These are phyloP conservation scores for Silurus meridionalis DNA, from an alignment of 2,113 vertebrate genomes.

Conservation along the genomic window DNA sequence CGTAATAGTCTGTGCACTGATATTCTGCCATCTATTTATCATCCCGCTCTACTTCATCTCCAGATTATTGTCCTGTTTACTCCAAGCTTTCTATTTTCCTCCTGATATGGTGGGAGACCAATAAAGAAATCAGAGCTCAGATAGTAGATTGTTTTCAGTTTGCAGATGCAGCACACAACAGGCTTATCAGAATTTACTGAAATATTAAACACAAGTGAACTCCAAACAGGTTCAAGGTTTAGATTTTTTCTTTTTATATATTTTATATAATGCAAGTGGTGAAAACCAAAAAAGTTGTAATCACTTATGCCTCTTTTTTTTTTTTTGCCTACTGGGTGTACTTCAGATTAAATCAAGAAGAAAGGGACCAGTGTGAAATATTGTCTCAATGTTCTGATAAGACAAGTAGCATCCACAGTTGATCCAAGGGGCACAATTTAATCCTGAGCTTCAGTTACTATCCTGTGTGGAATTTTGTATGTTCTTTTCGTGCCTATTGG, in stretches of 20 bases:
- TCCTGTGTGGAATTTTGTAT: background rate
- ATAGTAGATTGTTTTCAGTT: constrained; percentile 47
- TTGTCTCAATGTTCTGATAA: background rate
- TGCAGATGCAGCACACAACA: constrained; percentile 24
- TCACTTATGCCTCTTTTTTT: background rate
- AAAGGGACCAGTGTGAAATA: background rate
- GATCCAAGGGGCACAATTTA: background rate
- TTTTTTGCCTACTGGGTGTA: background rate
- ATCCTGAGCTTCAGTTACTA: background rate
- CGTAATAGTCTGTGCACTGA: constrained; percentile 51
- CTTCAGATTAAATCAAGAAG: background rate
- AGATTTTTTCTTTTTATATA: background rate
- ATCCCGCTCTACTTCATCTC: constrained; percentile 51
- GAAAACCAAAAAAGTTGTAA: constrained; percentile 9
- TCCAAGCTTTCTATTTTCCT: constrained; percentile 42
- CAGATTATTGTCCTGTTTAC: constrained; percentile 48
- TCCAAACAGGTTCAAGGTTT: background rate
- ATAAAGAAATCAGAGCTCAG: constrained; percentile 52
- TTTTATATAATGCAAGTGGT: background rate
- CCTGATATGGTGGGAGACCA: constrained; percentile 15
- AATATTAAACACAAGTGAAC: constrained; percentile 17
- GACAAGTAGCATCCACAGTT: background rate
- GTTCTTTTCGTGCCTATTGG: background rate
- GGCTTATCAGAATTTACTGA: constrained; percentile 11
- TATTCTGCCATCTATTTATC: constrained; percentile 52